phyloP scores from a whole-genome alignment of 2,797 vertebrate species.

The Liparis tanakae region DNA sequence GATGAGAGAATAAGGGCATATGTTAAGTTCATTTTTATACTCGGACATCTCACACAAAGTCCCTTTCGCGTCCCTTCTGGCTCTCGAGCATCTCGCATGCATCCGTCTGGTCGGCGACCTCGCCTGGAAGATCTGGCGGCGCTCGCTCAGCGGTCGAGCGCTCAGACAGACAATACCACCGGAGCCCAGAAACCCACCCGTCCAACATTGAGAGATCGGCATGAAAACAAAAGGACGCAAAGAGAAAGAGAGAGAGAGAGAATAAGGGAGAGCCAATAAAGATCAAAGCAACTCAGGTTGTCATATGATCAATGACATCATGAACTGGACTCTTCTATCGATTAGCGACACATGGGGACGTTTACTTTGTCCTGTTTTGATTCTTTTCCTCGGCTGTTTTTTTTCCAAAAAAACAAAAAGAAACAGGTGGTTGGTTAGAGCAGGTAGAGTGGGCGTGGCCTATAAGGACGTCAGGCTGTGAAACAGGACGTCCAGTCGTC shows the following conservation, averaged over 20 bases:
- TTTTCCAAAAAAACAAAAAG: conserved; percentile 79
- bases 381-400: conserved; percentile 68
- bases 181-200: conserved; percentile 42
- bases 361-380: conserved; percentile 84
- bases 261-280: conserved; percentile 56
- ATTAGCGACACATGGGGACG: conserved; percentile 95
- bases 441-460: conserved; percentile 93
- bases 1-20: conserved; percentile 59
- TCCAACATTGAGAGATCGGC: conserved; percentile 42
- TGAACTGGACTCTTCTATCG: conserved; percentile 87
- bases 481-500: conserved; percentile 78
- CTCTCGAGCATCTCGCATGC: conserved; percentile 74
- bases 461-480: conserved; percentile 94
- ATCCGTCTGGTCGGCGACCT: conserved; percentile 71
- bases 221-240: conserved; percentile 54
- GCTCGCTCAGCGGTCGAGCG: conserved; percentile 53
- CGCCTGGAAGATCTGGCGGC: conserved; percentile 76
- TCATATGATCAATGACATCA: conserved; percentile 87
- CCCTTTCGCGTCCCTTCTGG: conserved; percentile 43
- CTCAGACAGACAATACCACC: conserved; percentile 48
- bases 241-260: conserved; percentile 35
- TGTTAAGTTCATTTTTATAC: conserved; percentile 62
- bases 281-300: conserved; percentile 78
- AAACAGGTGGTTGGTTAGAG: conserved; percentile 90
- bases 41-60: conserved; percentile 66